A percentile compares a stretch with the other conserved stretches of the same genome.
These are phyloP conservation scores for Dorcus parallelipipedus DNA, from an alignment of 2,888 invertebrate species.

Conservation along the genomic window DNA sequence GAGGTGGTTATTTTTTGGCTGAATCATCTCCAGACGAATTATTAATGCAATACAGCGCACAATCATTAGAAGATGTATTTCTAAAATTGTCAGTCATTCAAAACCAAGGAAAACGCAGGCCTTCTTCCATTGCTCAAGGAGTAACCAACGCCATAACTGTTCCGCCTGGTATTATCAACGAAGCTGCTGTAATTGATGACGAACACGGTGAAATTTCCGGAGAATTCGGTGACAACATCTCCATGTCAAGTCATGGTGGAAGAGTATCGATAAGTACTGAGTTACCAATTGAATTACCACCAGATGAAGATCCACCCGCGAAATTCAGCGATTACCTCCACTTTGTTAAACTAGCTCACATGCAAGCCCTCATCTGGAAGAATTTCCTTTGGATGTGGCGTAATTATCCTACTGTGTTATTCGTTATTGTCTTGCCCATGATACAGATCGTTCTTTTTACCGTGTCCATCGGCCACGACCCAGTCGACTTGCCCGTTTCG, in stretches of 20 bases:
- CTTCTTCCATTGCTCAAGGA: conserved; percentile 76
- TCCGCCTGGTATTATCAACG: conserved; percentile 62
- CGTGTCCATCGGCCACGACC: conserved; percentile 84
- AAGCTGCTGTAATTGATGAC: conserved; percentile 63
- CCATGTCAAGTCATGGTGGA: conserved; percentile 68
- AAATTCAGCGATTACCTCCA: conserved; percentile 53
- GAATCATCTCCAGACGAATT: conserved; percentile 75
- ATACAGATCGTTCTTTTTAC: conserved; percentile 86
- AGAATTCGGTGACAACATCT: conserved; percentile 83
- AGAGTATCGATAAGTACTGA: conserved; percentile 59
- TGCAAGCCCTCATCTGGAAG: conserved; percentile 84
- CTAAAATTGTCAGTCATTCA: conserved; percentile 76
- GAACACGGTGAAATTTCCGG: conserved; percentile 77
- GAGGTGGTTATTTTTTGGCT: conserved; percentile 80
- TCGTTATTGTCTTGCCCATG: conserved; percentile 82
- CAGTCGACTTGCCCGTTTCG: conserved; percentile 70
- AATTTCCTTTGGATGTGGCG: conserved; percentile 84
- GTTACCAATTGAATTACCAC: conserved; percentile 61
- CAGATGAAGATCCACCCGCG: conserved; percentile 59
- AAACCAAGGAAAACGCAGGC: conserved; percentile 75
- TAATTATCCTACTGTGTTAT: conserved; percentile 77
- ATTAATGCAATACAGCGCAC: conserved; percentile 67
- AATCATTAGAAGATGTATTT: conserved; percentile 77
- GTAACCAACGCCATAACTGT: conserved; percentile 66
- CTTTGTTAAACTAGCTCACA: conserved; percentile 35